A percentile compares a stretch with the other conserved stretches of the same genome.
phyloP scores from a whole-genome alignment of 2,113 vertebrate species.

The Pagrus major region DNA sequence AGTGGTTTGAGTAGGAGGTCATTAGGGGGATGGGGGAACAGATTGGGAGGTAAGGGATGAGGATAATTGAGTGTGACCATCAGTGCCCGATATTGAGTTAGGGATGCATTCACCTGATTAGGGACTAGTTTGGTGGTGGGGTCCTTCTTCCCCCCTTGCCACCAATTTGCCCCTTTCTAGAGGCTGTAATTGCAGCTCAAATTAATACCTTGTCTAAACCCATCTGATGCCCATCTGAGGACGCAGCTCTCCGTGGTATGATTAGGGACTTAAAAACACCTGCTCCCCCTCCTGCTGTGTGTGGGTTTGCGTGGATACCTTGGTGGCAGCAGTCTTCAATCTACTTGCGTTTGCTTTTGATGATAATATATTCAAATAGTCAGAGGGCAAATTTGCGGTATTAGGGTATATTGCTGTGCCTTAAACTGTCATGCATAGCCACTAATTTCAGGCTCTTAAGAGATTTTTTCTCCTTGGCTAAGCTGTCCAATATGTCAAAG shows the following conservation, averaged over 20 bases:
- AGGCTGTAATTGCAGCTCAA: conserved; percentile 64
- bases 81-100: conserved; percentile 52
- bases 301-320: neutral
- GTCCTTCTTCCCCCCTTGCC: conserved; percentile 39
- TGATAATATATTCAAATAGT: conserved; percentile 31
- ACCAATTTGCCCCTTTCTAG: conserved; percentile 57
- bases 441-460: conserved; percentile 41
- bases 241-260: conserved; percentile 52
- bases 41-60: conserved; percentile 54
- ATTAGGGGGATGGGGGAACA: conserved; percentile 27
- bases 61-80: conserved; percentile 65
- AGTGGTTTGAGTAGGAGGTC: conserved; percentile 13
- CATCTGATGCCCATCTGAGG: conserved; percentile 78
- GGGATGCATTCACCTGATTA: conserved; percentile 70
- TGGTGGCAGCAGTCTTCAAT: conserved; percentile 2
- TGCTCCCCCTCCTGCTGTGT: conserved; percentile 56
- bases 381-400: conserved; percentile 35
- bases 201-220: conserved; percentile 79
- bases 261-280: conserved; percentile 65
- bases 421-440: conserved; percentile 40
- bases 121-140: conserved; percentile 46
- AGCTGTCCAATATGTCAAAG: conserved; percentile 38
- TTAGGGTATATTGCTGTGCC: conserved; percentile 5
- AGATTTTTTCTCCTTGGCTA: conserved; percentile 19
- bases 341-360: neutral